Evolutionary conservation across 1,140 invertebrate species (phyloP).

Genomic region (Notospermus geniculatus): DNA sequence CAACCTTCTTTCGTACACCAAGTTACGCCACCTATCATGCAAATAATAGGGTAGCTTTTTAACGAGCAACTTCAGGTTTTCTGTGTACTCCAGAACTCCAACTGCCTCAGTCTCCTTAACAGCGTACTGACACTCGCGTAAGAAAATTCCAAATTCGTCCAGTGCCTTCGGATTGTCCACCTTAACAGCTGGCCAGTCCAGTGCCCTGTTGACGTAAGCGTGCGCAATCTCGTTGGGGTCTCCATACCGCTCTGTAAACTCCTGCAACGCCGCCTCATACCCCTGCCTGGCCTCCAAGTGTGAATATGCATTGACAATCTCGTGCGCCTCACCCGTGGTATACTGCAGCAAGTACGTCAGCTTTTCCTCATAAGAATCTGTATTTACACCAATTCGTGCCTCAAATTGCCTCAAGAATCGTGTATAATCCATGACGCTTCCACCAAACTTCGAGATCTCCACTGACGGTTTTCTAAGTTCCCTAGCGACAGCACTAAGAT

Average conservation of each 20-base stretch:
- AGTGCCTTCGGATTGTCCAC: constrained; percentile 17
- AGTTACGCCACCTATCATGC: background rate
- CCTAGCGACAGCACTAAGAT: too few relatives aligned
- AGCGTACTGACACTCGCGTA: constrained; percentile 19
- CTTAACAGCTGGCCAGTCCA: constrained; percentile 15
- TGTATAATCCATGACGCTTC: too few relatives aligned
- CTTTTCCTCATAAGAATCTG: too few relatives aligned
- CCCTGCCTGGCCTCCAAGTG: constrained; percentile 15
- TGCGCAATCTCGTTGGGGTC: constrained; percentile 17
- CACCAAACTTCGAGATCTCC: too few relatives aligned
- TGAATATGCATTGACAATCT: constrained; percentile 16
- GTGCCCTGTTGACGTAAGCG: constrained; percentile 19
- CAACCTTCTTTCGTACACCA: background rate
- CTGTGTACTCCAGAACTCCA: constrained; percentile 12
- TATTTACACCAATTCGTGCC: too few relatives aligned
- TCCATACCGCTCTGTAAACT: constrained; percentile 18
- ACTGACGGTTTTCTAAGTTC: too few relatives aligned
- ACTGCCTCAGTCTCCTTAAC: constrained; percentile 10
- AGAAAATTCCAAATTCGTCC: constrained; percentile 18
- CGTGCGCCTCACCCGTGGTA: too few relatives aligned
- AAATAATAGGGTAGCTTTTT: background rate
- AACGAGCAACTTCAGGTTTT: constrained; percentile 13
- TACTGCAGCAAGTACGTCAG: too few relatives aligned
- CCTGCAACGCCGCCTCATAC: constrained; percentile 9
- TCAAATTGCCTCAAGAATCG: too few relatives aligned